Conservation (phyloP, 2,888 invertebrate genomes). For the Sphinx pinastri region DNA sequence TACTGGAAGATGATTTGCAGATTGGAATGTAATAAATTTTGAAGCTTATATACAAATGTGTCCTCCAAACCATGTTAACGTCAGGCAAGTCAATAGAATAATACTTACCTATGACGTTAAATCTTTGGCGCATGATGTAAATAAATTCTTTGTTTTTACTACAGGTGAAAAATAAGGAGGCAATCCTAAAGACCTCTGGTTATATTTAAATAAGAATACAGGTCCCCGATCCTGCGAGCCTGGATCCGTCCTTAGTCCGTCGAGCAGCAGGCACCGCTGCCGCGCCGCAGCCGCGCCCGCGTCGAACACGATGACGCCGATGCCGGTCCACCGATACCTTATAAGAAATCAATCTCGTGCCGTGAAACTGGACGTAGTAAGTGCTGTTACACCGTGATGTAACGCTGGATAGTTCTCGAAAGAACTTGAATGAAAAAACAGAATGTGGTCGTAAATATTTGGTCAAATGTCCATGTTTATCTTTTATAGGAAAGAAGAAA, state of each 20-base stretch:
- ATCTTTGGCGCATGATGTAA: no score
- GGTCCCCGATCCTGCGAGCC: background rate
- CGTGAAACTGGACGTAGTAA: conserved; percentile 34
- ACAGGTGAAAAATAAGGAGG: no score
- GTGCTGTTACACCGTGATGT: conserved; percentile 33
- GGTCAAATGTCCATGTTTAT: background rate
- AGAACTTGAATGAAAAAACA: no score
- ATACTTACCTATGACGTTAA: no score
- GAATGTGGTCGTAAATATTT: background rate
- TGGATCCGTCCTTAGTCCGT: background rate
- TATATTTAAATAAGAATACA: no score
- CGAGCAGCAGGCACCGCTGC: conserved; percentile 23
- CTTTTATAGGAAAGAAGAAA: no score
- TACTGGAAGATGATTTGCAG: no score
- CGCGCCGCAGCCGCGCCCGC: conserved; percentile 33
- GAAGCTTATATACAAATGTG: no score
- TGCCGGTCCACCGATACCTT: conserved; percentile 56
- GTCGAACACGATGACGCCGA: conserved; percentile 39
- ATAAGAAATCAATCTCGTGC: conserved; percentile 50
- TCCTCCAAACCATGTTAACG: background rate
- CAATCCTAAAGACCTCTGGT: no score
- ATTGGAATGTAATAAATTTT: no score
- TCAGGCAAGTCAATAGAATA: conserved; percentile 28
- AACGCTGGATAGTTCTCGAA: conserved; percentile 6
- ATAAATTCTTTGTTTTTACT: no score